phyloP scores from a whole-genome alignment of 2,888 invertebrate genomes.

The Periphyllus acericola region DNA sequence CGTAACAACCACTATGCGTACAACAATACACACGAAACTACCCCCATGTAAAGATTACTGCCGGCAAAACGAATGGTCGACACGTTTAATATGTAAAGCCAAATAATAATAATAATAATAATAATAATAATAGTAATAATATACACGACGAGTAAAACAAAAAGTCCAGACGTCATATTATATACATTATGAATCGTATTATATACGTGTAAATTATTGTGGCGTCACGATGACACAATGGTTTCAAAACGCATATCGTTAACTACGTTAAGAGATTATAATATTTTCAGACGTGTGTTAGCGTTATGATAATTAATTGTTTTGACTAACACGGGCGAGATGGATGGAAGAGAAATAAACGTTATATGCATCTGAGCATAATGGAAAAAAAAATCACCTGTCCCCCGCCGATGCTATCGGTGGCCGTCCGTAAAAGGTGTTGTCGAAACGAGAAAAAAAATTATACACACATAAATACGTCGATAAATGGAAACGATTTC shows the following conservation, averaged over 20 bases:
- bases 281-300: conserved; percentile 14
- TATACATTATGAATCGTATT: background rate
- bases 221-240: conserved; percentile 51
- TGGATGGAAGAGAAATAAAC: conserved; percentile 1
- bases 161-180: conserved; percentile 14
- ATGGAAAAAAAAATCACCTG: conserved; percentile 31
- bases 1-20: background rate
- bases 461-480: background rate
- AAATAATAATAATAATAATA: background rate
- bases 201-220: conserved; percentile 30
- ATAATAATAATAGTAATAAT: background rate
- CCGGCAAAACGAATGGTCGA: background rate
- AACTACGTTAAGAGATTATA: background rate
- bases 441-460: conserved; percentile 6
- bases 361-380: background rate
- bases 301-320: conserved; percentile 51
- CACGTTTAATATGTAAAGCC: background rate
- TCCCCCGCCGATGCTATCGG: conserved; percentile 20
- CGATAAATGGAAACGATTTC: conserved; percentile 11
- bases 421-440: conserved; percentile 10
- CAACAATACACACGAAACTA: background rate
- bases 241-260: conserved; percentile 2
- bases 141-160: conserved; percentile 1
- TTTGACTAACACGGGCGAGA: background rate
- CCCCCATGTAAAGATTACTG: background rate